phyloP scores from a whole-genome alignment of 2,888 invertebrate genomes.

The Gandaritis pyraliata region DNA sequence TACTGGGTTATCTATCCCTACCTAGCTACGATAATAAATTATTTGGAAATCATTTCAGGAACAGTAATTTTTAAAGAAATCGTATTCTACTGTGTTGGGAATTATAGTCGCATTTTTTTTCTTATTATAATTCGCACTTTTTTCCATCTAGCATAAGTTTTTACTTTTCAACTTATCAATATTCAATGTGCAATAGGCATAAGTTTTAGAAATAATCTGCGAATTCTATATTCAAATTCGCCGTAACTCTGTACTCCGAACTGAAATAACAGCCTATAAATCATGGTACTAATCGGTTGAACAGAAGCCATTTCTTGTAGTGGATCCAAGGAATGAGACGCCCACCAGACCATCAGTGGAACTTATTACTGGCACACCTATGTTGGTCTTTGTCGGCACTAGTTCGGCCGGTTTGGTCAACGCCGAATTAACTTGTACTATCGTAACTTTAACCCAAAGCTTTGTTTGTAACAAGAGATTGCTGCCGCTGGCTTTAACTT shows the following conservation, averaged over 20 bases:
- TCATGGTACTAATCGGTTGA: constrained; percentile 67
- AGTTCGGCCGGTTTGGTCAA: neutral
- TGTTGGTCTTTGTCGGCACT: constrained; percentile 2
- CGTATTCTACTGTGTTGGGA: no score
- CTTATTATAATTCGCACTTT: no score
- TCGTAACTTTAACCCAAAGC: no score
- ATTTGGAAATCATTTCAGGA: no score
- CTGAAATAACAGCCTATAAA: constrained; percentile 59
- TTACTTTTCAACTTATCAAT: no score
- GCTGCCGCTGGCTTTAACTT: neutral
- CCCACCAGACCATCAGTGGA: constrained; percentile 59
- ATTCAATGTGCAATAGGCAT: neutral
- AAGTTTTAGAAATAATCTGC: constrained; percentile 18
- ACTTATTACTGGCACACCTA: constrained; percentile 56
- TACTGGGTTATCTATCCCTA: no score
- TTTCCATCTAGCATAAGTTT: no score
- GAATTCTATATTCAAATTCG: constrained; percentile 30
- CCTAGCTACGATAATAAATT: no score
- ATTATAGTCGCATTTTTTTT: no score
- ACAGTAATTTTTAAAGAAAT: no score
- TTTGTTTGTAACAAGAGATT: neutral
- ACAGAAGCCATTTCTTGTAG: constrained; percentile 73
- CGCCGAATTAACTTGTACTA: constrained; percentile 20
- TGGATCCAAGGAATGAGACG: constrained; percentile 50
- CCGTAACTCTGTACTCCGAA: constrained; percentile 32